Evolutionary conservation across 2,797 vertebrate genomes (phyloP), one percentile per base, ranked within the genome.

Genomic region (Ispidina picta): DNA sequence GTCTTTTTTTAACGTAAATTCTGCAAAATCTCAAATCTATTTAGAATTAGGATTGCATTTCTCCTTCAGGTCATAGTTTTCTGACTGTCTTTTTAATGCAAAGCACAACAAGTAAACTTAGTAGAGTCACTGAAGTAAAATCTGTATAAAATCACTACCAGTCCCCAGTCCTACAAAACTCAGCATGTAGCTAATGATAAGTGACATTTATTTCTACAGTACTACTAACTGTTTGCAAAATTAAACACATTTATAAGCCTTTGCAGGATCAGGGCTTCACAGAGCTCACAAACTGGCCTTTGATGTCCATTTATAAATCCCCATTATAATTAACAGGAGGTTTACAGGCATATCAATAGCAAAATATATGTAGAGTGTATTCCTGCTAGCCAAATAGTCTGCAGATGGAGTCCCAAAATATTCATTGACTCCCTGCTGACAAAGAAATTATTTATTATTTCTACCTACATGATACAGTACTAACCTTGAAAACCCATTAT

Each of bases 401-500:
- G 86, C 94, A 96, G 94, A 96, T 93, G 94, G 94, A 95, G 84
- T 96, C 94, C 93, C 95, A 94, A 94, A 96, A 95, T 96, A 94
- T 95, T 94, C 93, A 96, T 96, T 94, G 95, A 94, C 94, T 94
- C 89, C 95, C 94, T 89, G 92, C 93, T 96, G 95, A 90, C 86
- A 94, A 93, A 82, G 43, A 94, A 94, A 96, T 96, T 96, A 96
- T 96, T 96, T 96, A 96, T 96, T 96, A 85, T 95, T 94, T 87
- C 88, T 95, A 96, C 95, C 93, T 95, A 94, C 93, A 89, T 93
- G 92, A 95, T 94, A 80, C 90, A 93, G 65, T 92, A 78, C 86
- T 96, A 95, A 96, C 94, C 95, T 96, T 96, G 95, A 95, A 95
- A 96, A 89, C 72, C 83, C 79, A 93, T 95, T 96, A 90, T 93